Percentiles rank a stretch among this genome's conserved stretches.
phyloP scores from a whole-genome alignment of 2,797 vertebrate genomes.

The Myoxocephalus aenaeus region DNA sequence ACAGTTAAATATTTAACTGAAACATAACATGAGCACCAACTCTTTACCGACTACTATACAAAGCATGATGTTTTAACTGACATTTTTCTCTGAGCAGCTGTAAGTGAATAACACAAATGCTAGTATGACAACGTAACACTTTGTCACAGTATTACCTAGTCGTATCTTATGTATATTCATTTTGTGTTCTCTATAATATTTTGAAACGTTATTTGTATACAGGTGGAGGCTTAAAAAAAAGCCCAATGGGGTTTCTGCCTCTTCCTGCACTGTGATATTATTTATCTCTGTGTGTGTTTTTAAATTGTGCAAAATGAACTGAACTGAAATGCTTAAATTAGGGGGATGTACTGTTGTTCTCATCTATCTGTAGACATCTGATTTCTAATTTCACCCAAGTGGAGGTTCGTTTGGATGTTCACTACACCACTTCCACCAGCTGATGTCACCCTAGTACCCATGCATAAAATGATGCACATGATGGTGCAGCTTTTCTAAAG shows the following conservation, averaged over 20 bases:
- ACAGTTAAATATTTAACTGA: neutral
- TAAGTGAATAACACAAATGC: neutral
- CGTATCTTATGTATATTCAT: too few relatives aligned
- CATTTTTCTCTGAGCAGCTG: neutral
- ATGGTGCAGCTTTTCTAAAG: neutral
- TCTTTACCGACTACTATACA: neutral
- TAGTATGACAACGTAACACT: too few relatives aligned
- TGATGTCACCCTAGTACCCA: constrained; percentile 43
- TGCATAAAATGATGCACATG: neutral
- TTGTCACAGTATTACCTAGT: too few relatives aligned
- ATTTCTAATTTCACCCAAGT: neutral
- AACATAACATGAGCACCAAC: neutral
- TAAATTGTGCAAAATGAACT: neutral
- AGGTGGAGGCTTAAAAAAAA: neutral
- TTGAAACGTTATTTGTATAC: neutral
- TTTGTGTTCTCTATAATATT: neutral
- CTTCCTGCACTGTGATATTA: neutral
- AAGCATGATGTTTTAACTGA: too few relatives aligned
- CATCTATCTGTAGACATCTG: neutral
- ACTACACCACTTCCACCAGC: constrained; percentile 40
- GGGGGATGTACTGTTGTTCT: neutral
- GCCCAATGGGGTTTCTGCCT: neutral
- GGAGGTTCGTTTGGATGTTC: neutral
- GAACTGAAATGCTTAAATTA: neutral
- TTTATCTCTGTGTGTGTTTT: neutral